These are phyloP conservation scores for Drosophila infuscata DNA, from an alignment of 2,888 invertebrate genomes.

Conservation along the genomic window DNA sequence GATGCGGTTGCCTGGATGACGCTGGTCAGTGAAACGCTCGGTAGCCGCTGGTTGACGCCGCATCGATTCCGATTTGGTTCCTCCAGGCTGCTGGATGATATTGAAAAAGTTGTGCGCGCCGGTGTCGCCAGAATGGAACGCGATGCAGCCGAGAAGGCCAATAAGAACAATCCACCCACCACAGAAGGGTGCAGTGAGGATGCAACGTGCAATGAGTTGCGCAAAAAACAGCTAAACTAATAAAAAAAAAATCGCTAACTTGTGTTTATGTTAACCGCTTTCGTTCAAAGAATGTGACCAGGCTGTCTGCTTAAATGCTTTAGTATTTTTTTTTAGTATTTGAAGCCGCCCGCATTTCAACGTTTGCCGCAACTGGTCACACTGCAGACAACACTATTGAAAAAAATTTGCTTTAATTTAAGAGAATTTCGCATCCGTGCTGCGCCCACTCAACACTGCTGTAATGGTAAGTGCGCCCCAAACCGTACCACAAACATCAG, in stretches of 20 bases:
- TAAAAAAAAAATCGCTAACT: neutral
- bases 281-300: constrained; percentile 24
- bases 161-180: neutral
- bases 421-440: constrained; percentile 57
- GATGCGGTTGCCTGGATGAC: constrained; percentile 96
- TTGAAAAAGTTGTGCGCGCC: constrained; percentile 86
- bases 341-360: neutral
- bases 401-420: constrained; percentile 60
- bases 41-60: constrained; percentile 93
- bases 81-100: constrained; percentile 93
- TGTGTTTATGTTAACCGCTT: neutral
- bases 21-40: constrained; percentile 93
- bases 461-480: constrained; percentile 65
- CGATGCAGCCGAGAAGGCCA: constrained; percentile 10
- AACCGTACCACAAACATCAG: constrained; percentile 33
- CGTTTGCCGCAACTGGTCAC: constrained; percentile 15
- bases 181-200: constrained; percentile 19
- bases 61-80: constrained; percentile 97
- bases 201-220: constrained; percentile 38
- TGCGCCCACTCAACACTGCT: constrained; percentile 56
- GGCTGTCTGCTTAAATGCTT: rapidly evolving
- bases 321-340: constrained; percentile 21
- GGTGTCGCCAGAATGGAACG: constrained; percentile 54
- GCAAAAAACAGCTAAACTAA: constrained; percentile 14
- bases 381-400: constrained; percentile 52